These are phyloP conservation scores for Apocrypta bakeri DNA, from an alignment of 1,140 invertebrate species.

Conservation along the genomic window DNA sequence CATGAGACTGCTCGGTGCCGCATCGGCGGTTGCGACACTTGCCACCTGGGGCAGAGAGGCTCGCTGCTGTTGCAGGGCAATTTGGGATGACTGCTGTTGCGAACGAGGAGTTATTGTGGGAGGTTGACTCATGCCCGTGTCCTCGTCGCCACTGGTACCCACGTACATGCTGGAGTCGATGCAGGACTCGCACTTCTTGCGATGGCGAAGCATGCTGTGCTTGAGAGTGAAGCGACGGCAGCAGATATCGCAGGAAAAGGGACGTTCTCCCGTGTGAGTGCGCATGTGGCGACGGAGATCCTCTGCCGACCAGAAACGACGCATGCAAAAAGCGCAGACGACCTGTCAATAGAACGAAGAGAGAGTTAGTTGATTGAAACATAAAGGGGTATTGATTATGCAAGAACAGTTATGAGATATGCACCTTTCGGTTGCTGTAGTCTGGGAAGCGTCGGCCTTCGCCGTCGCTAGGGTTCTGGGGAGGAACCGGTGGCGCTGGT, in stretches of 20 bases:
- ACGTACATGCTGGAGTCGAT: conserved; percentile 68
- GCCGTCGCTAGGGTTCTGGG: conserved; percentile 72
- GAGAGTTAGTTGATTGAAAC: background rate
- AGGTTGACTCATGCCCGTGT: conserved; percentile 57
- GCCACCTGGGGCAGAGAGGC: conserved; percentile 66
- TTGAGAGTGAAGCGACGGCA: conserved; percentile 90
- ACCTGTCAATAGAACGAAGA: conserved; percentile 78
- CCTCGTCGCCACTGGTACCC: conserved; percentile 73
- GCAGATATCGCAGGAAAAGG: conserved; percentile 88
- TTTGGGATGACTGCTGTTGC: conserved; percentile 61
- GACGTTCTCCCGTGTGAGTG: conserved; percentile 88
- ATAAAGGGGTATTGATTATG: background rate
- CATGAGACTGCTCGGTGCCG: conserved; percentile 65
- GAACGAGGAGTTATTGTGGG: conserved; percentile 72
- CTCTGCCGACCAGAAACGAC: conserved; percentile 94
- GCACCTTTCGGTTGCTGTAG: conserved; percentile 89
- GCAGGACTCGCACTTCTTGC: conserved; percentile 84
- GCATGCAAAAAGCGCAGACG: conserved; percentile 92
- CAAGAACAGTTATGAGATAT: conserved; percentile 22
- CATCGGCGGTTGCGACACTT: conserved; percentile 66
- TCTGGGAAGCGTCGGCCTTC: conserved; percentile 82
- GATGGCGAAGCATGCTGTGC: conserved; percentile 93
- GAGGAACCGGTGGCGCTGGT: conserved; percentile 39
- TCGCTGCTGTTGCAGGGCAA: conserved; percentile 59
- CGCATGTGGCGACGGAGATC: conserved; percentile 94